phyloP scores from a whole-genome alignment of 2,888 invertebrate species.

The Halictus ligatus region DNA sequence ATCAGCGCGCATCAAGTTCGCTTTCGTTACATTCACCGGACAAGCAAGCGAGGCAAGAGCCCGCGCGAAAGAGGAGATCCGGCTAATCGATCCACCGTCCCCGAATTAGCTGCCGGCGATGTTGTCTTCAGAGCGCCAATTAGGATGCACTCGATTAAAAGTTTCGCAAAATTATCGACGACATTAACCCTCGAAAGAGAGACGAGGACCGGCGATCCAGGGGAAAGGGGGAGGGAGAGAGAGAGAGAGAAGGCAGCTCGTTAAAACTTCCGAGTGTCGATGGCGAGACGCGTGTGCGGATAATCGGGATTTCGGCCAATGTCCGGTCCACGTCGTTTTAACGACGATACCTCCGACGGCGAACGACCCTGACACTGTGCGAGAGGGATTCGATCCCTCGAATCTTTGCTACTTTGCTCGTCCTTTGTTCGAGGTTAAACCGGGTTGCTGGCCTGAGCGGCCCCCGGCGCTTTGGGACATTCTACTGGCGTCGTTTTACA shows the following conservation, averaged over 20 bases:
- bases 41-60: background rate
- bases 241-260: slow-evolving; percentile 28
- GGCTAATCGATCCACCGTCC: slow-evolving; percentile 58
- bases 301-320: slow-evolving; percentile 27
- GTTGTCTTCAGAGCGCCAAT: slow-evolving; percentile 55
- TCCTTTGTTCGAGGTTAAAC: background rate
- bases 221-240: background rate
- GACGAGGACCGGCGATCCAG: background rate
- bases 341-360: background rate
- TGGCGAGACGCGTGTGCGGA: slow-evolving; percentile 35
- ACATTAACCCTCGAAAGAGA: slow-evolving; percentile 44
- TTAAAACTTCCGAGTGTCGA: slow-evolving; percentile 48
- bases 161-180: slow-evolving; percentile 60
- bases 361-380: slow-evolving; percentile 1
- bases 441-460: background rate
- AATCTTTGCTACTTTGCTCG: background rate
- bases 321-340: background rate
- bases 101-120: slow-evolving; percentile 53
- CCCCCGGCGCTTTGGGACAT: background rate
- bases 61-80: slow-evolving; percentile 26
- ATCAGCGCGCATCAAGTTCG: slow-evolving; percentile 69
- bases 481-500: background rate
- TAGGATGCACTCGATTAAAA: slow-evolving; percentile 62
- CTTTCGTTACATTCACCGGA: slow-evolving; percentile 69
- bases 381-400: background rate